Base-by-base conservation (phyloP, 2,797 vertebrate genomes). In the Notamacropus eugenii region DNA sequence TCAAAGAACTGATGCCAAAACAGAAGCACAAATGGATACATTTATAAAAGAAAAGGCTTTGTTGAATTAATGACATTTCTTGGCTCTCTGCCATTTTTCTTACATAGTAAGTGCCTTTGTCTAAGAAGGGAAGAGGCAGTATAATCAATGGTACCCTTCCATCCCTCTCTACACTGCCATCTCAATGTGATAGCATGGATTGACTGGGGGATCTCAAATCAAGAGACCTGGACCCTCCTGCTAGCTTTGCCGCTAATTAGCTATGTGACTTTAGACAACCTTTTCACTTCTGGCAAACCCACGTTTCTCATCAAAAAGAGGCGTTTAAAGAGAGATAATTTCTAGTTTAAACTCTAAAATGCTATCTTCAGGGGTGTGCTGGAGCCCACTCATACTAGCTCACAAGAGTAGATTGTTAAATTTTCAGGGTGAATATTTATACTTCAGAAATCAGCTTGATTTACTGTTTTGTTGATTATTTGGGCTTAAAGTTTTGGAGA, bases 1-100 rank as follows among this genome's bases (percentile, higher is more conserved):
- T n/a, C 10, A 11, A 90, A 57, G 31, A 31, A 59, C 50, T 59
- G n/a, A 93, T 8, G 92, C 10, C 96, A 62, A 92, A 95, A 96
- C 4, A 87, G 9, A 96, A 90, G 55, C 27, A 56, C 22, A 54
- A 40, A 56, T 50, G 54, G 22, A 74, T 14, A 92, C 74, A 27
- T 82, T 46, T 82, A 82, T 22, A 46, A 82, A 82, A 82, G 19
- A 46, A 82, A 82, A 34, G 34, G 1, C 67, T 92, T 62, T 11
- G 5, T 93, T 82, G 29, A 9, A 10, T n/a, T n/a, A 46, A 46
- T 4, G 54, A 58, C 90, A 87, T 92, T 90, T 54, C 91, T 8
- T 92, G n/a, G 34, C 24, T 9, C 94, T 4, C 16, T 52, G 54
- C 11, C 34, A 56, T 58, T 34, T 82, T 92, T 4, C 56, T 96